Evolutionary conservation across 2,888 invertebrate species (phyloP), one percentile per base, ranked within the genome.

Genomic region (Dorcus parallelipipedus): DNA sequence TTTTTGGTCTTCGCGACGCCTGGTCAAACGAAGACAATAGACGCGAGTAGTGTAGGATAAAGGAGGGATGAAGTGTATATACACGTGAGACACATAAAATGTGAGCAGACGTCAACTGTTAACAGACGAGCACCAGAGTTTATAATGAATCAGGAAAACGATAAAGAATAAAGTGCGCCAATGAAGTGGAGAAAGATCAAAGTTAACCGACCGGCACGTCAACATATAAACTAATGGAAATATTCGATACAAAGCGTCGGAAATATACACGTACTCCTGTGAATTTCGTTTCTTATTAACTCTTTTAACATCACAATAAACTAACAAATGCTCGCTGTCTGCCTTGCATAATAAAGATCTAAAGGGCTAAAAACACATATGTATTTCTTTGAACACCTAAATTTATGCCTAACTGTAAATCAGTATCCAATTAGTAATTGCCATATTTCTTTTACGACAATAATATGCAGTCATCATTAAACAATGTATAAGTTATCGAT

Each of bases 51-150:
- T 41, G 53, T 48, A 53, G 64, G 66, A 64, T 65, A 52, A 54
- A 62, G 56, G 60, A 55, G 63, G 61, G 59, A 60, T 56, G 63
- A 41, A 64, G 63, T 66, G 65, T 65, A 66, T 63, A 67, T 64
- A 67, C 74, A 74, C 73, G 74, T 74, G 75, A 74, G 72, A 72
- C 73, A 72, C 73, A 75, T 75, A 75, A 76, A 75, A 74, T 72
- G 64, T 64, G 60, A 66, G 70, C 73, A 75, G 73, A 73, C 73
- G 71, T 73, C 74, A 69, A 73, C 73, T 73, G 76, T 71, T 69
- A 74, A 76, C 71, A 71, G 76, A 76, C 70, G 71, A 66, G 70
- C 65, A 71, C 68, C 76, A 76, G 74, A 69, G 71, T 71, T 71
- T 70, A 72, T 71, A 73, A 72, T 70, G 72, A 73, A 73, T 73